Conservation (phyloP, 2,888 invertebrate genomes). For the Agriotes lineatus region DNA sequence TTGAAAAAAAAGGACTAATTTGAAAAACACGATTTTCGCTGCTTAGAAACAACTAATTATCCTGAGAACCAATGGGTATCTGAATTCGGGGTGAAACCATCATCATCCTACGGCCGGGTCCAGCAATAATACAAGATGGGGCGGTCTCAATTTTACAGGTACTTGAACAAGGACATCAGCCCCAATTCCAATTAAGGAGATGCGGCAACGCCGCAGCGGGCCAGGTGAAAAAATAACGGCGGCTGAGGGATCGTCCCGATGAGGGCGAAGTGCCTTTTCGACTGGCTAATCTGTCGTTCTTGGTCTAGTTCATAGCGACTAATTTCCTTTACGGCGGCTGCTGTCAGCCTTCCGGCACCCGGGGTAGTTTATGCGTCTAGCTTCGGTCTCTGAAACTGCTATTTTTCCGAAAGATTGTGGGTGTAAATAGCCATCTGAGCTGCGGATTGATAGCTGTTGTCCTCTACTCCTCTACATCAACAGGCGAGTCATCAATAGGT, state of each 20-base stretch:
- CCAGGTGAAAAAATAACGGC: conserved; percentile 39
- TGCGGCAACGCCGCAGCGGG: background rate
- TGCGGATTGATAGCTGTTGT: conserved; percentile 34
- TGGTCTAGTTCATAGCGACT: conserved; percentile 31
- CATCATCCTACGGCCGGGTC: too few species aligned
- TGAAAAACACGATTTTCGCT: too few species aligned
- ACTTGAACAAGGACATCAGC: background rate
- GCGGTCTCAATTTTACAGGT: background rate
- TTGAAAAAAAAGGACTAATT: too few species aligned
- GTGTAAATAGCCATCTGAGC: conserved; percentile 23
- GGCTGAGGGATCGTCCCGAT: conserved; percentile 32
- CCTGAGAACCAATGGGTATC: too few species aligned
- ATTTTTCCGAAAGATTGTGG: conserved; percentile 21
- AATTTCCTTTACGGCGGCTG: conserved; percentile 28
- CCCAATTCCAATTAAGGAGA: conserved; percentile 11
- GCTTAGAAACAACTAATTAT: too few species aligned
- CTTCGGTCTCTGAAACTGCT: conserved; percentile 27
- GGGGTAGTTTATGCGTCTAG: conserved; percentile 28
- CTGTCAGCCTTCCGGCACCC: conserved; percentile 23
- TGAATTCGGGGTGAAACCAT: too few species aligned
- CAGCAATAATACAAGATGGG: too few species aligned
- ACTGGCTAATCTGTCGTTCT: conserved; percentile 34
- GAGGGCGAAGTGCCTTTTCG: conserved; percentile 35
- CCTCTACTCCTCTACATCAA: too few species aligned
- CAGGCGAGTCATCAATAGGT: too few species aligned